A percentile compares a stretch with the other conserved stretches of the same genome.
Conservation (phyloP, 2,888 invertebrate species). For the Synergus japonicus region DNA sequence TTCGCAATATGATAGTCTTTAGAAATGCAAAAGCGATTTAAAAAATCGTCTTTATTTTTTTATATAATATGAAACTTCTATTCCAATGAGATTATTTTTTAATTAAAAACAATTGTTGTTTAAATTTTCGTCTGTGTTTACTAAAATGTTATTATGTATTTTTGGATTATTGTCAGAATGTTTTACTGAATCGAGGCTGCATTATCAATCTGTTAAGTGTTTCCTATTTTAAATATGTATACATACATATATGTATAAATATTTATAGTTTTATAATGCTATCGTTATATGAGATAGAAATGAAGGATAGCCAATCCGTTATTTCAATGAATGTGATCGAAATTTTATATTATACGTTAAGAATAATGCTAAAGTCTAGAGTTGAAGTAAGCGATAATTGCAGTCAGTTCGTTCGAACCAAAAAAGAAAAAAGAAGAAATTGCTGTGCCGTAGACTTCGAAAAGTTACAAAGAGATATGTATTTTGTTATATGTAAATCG, state of each 20-base stretch:
- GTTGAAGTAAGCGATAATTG: constrained; percentile 24
- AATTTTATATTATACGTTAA: constrained; percentile 53
- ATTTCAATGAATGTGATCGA: constrained; percentile 49
- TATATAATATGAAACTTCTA: not conserved
- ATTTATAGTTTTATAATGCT: constrained; percentile 49
- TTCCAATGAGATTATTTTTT: not conserved
- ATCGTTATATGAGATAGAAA: constrained; percentile 44
- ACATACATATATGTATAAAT: constrained; percentile 31
- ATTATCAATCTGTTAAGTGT: constrained; percentile 22
- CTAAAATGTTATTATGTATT: not conserved
- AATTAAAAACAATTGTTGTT: not conserved
- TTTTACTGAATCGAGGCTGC: constrained; percentile 13
- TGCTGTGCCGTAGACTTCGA: not conserved
- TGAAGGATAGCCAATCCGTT: constrained; percentile 45
- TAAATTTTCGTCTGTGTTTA: not conserved
- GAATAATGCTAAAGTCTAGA: constrained; percentile 43
- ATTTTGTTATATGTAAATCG: constrained; percentile 29
- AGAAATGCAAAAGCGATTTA: not conserved
- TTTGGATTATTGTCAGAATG: not conserved
- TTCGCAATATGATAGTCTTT: not conserved
- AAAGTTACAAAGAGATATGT: constrained; percentile 19
- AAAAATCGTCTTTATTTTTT: not conserved
- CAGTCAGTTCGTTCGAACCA: constrained; percentile 11
- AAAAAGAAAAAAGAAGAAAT: constrained; percentile 17
- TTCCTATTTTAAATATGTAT: constrained; percentile 39